These are phyloP conservation scores for Muricea muricata DNA, from an alignment of 92 coral and sea anemone genomes.

Conservation along the genomic window DNA sequence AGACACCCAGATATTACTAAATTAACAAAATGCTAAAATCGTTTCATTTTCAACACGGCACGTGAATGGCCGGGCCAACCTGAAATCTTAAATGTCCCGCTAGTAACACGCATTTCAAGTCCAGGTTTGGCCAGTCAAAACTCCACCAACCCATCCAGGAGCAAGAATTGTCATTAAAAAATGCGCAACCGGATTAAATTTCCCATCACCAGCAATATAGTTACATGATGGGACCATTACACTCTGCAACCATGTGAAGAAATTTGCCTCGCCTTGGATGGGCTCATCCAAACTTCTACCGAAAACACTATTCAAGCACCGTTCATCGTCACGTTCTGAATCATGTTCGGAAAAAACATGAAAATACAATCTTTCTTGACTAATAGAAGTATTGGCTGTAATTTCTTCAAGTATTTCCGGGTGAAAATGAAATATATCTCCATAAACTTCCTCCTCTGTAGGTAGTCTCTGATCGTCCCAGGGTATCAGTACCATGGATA, in stretches of 20 bases:
- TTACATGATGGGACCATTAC: not conserved
- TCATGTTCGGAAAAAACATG: not conserved
- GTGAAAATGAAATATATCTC: slow-evolving; percentile 19
- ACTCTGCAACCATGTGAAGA: slow-evolving; percentile 5
- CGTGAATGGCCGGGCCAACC: too few relatives aligned
- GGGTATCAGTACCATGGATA: not conserved
- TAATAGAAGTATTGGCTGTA: not conserved
- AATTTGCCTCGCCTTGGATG: not conserved
- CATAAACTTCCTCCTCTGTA: not conserved
- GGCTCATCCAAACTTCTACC: not conserved
- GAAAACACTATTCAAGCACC: slow-evolving; percentile 1
- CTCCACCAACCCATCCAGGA: slow-evolving; percentile 34
- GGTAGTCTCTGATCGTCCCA: slow-evolving; percentile 10
- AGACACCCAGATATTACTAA: too few relatives aligned
- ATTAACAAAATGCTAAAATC: too few relatives aligned
- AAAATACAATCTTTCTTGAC: not conserved
- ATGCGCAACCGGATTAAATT: not conserved
- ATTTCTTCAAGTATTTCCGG: not conserved
- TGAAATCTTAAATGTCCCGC: too few relatives aligned
- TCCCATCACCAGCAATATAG: not conserved
- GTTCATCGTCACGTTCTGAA: not conserved
- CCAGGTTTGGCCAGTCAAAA: not conserved
- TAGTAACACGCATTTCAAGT: too few relatives aligned
- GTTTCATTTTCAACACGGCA: too few relatives aligned
- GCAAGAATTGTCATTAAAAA: slow-evolving; percentile 15